Percentiles rank a stretch among this genome's conserved stretches.
These are phyloP conservation scores for Porites australiensis DNA, from an alignment of 64 coral and sea anemone genomes.

Conservation along the genomic window DNA sequence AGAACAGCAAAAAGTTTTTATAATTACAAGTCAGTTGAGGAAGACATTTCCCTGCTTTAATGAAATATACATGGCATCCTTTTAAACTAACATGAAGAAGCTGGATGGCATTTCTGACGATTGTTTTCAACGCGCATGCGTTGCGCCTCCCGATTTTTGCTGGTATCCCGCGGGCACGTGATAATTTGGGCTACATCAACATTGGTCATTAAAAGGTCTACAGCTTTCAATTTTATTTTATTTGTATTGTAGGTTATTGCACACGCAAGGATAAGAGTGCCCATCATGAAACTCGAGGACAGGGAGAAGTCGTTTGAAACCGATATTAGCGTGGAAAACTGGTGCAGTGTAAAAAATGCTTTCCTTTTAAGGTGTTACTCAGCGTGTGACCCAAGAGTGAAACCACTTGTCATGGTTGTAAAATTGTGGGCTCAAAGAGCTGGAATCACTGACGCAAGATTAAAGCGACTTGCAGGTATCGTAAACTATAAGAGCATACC, in stretches of 20 bases:
- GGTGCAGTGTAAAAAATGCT: constrained; percentile 23
- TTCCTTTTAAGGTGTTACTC: constrained; percentile 30
- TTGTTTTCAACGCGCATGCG: too few species aligned
- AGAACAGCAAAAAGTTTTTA: too few species aligned
- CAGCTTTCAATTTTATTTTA: too few species aligned
- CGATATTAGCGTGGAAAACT: constrained; percentile 42
- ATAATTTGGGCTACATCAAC: too few species aligned
- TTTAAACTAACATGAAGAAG: too few species aligned
- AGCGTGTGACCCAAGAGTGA: constrained; percentile 46
- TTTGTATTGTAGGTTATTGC: not conserved
- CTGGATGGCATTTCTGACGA: too few species aligned
- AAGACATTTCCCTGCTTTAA: too few species aligned
- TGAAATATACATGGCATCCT: too few species aligned
- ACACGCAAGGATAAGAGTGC: not conserved
- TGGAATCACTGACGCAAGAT: constrained; percentile 19
- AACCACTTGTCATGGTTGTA: constrained; percentile 23
- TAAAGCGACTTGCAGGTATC: constrained; percentile 25
- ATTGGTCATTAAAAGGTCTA: too few species aligned
- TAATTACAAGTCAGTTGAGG: too few species aligned
- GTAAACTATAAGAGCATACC: not conserved
- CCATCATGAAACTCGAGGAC: constrained; percentile 48
- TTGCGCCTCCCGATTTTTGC: too few species aligned
- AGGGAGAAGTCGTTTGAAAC: constrained; percentile 34
- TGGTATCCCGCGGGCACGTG: too few species aligned
- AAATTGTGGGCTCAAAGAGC: constrained; percentile 42